Percentiles rank a stretch among this genome's conserved stretches.
Evolutionary conservation across 2,797 vertebrate genomes (phyloP).

Genomic region (Premnoplex brunnescens): DNA sequence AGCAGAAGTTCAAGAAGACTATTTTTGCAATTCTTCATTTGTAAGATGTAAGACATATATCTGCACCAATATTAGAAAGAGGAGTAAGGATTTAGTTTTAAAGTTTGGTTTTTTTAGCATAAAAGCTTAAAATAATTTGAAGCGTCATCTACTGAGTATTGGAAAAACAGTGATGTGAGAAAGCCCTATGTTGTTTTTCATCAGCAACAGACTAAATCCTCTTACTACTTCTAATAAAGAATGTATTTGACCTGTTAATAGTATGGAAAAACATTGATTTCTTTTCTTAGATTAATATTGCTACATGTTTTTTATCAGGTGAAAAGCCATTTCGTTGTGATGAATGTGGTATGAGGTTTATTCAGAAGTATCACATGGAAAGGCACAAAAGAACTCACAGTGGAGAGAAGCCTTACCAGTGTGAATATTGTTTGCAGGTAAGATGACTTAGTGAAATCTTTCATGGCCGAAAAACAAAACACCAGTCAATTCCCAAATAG

Average conservation of each 20-base stretch:
- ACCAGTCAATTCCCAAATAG: background rate
- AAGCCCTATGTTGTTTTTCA: background rate
- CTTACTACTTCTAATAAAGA: background rate
- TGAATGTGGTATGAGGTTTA: slow-evolving; percentile 99
- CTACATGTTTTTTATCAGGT: slow-evolving; percentile 74
- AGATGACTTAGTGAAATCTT: slow-evolving; percentile 4
- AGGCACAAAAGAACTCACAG: slow-evolving; percentile 99
- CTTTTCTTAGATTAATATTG: slow-evolving; percentile 16
- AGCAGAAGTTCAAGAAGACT: background rate
- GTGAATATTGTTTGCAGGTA: slow-evolving; percentile 99
- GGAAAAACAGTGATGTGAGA: background rate
- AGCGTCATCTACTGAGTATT: background rate
- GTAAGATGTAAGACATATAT: background rate
- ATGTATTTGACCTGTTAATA: background rate
- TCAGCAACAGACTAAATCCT: background rate
- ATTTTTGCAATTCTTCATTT: background rate
- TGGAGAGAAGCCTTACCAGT: slow-evolving; percentile 98
- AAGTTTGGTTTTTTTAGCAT: background rate
- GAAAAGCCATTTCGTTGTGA: slow-evolving; percentile 99
- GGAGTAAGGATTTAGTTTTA: background rate
- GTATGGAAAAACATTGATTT: background rate
- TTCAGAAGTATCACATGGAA: slow-evolving; percentile 99
- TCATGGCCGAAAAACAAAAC: background rate
- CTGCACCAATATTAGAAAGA: background rate
- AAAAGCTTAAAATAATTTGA: background rate